A percentile compares a stretch with the other conserved stretches of the same genome.
Conservation (phyloP, 2,888 invertebrate genomes). For the Synergus japonicus region DNA sequence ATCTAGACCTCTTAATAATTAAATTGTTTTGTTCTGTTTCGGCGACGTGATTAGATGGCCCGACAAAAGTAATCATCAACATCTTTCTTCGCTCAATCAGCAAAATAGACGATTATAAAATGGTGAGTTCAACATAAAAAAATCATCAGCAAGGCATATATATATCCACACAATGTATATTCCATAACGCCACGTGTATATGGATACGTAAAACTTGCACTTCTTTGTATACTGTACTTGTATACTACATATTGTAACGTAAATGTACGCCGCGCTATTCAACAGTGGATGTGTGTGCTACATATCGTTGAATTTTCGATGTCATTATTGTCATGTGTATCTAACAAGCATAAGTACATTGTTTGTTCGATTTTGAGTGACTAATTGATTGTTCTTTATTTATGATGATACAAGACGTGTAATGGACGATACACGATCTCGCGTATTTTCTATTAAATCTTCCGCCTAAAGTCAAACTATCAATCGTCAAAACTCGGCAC, state of each 20-base stretch:
- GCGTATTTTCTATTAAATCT: constrained; percentile 5
- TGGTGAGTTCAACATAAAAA: constrained; percentile 87
- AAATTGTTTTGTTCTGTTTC: constrained; percentile 78
- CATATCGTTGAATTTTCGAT: constrained; percentile 71
- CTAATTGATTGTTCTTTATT: constrained; percentile 57
- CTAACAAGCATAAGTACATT: constrained; percentile 61
- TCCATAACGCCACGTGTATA: constrained; percentile 67
- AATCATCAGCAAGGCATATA: constrained; percentile 54
- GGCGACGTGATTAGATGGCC: constrained; percentile 84
- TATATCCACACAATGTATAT: constrained; percentile 54
- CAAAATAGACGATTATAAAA: constrained; percentile 99
- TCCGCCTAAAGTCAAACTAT: not conserved
- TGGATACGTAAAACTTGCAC: constrained; percentile 70
- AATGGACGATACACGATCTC: constrained; percentile 42
- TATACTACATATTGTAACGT: constrained; percentile 59
- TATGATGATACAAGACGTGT: constrained; percentile 46
- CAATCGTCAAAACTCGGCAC: not conserved
- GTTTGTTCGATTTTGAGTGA: constrained; percentile 65
- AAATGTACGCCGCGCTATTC: constrained; percentile 64
- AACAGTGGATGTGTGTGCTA: constrained; percentile 72
- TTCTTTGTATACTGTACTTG: constrained; percentile 70
- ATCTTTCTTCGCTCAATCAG: constrained; percentile 98
- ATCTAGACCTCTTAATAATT: constrained; percentile 60
- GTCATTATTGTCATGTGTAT: constrained; percentile 71
- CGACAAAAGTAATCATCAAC: constrained; percentile 95